phyloP scores from a whole-genome alignment of 2,797 vertebrate species.

The Echeneis naucrates region DNA sequence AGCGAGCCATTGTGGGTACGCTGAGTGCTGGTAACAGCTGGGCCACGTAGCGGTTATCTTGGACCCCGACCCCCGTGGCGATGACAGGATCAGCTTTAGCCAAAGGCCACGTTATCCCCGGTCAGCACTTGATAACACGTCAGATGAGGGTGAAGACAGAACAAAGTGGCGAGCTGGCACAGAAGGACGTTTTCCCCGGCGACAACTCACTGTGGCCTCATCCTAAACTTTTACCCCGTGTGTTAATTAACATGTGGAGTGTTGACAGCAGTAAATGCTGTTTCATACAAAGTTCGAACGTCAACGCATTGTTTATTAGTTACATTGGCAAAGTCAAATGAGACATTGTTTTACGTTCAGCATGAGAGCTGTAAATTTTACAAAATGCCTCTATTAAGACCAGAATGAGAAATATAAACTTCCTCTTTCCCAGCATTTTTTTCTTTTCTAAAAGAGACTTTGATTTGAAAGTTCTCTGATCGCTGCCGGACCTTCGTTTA shows the following conservation, averaged over 20 bases:
- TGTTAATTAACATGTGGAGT: slow-evolving; percentile 30
- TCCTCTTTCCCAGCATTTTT: background rate
- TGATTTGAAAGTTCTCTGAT: background rate
- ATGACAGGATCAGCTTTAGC: slow-evolving; percentile 75
- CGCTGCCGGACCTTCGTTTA: background rate
- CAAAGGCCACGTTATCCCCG: slow-evolving; percentile 56
- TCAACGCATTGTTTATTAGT: background rate
- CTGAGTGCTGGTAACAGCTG: slow-evolving; percentile 75
- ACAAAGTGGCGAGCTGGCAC: slow-evolving; percentile 36
- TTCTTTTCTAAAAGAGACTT: background rate
- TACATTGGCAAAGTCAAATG: background rate
- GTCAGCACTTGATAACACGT: slow-evolving; percentile 61
- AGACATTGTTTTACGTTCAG: background rate
- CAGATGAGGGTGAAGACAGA: slow-evolving; percentile 61
- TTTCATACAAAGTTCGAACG: no score
- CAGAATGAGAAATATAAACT: background rate
- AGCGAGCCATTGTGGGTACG: slow-evolving; percentile 65
- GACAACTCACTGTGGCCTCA: slow-evolving; percentile 1
- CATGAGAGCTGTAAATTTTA: background rate
- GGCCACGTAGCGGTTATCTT: slow-evolving; percentile 63
- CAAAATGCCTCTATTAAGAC: background rate
- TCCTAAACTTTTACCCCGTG: background rate
- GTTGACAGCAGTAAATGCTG: background rate
- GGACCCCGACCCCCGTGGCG: slow-evolving; percentile 51
- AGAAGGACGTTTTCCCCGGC: slow-evolving; percentile 17